These are phyloP conservation scores for Myotis vivesi DNA, from an alignment of 2,797 vertebrate species.

Conservation along the genomic window DNA sequence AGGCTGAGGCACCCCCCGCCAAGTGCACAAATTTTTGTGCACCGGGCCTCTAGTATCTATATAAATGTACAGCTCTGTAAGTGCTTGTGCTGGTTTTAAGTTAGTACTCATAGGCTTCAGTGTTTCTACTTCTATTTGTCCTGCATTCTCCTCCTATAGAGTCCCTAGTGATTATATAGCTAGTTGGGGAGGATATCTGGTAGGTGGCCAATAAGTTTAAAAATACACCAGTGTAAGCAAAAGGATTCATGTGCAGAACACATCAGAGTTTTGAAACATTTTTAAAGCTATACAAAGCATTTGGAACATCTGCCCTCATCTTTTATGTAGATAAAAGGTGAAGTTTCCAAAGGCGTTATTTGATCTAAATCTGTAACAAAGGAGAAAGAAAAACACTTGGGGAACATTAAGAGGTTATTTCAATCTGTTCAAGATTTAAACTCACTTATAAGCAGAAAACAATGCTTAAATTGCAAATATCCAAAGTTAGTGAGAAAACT, in stretches of 20 bases:
- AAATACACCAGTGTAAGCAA: neutral
- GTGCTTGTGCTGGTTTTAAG: neutral
- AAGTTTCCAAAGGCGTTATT: constrained; percentile 18
- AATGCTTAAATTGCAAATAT: neutral
- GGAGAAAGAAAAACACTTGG: neutral
- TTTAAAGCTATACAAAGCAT: neutral
- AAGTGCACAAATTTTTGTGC: too few species aligned
- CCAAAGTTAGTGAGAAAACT: neutral
- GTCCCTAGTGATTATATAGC: neutral
- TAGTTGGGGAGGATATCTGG: neutral
- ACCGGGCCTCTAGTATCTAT: neutral
- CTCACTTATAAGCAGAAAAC: neutral
- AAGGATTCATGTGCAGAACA: neutral
- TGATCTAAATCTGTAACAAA: neutral
- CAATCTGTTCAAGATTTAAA: constrained; percentile 7
- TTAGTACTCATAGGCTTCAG: neutral
- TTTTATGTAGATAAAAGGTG: constrained; percentile 10
- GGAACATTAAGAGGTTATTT: constrained; percentile 22
- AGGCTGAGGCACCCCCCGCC: too few species aligned
- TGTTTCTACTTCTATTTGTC: neutral
- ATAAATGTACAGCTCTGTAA: neutral
- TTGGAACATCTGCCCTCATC: neutral
- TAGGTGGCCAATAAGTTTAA: neutral
- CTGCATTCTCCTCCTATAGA: neutral
- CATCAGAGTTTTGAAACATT: neutral